Percentiles rank a stretch among this genome's conserved stretches.
These are phyloP conservation scores for Acrocyrtus sp. DNA, from an alignment of 2,888 invertebrate genomes.

Conservation along the genomic window DNA sequence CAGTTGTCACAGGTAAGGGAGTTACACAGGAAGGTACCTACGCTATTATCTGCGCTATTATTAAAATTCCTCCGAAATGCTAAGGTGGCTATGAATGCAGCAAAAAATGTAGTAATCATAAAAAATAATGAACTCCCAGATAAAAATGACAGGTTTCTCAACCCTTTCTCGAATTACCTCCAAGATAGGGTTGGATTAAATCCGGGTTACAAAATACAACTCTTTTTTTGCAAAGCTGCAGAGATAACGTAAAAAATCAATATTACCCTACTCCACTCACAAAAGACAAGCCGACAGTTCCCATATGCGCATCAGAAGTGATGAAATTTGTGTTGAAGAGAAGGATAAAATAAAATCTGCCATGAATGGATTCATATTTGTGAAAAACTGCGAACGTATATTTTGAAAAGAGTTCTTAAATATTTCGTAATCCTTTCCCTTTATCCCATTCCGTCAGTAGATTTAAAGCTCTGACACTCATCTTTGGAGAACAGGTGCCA, in stretches of 20 bases:
- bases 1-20: conserved; percentile 6
- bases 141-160: conserved; percentile 5
- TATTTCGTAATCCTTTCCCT: too few relatives aligned
- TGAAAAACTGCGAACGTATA: too few relatives aligned
- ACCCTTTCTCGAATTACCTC: not conserved
- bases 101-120: not conserved
- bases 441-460: too few relatives aligned
- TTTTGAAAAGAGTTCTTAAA: too few relatives aligned
- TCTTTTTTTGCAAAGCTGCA: not conserved
- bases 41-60: not conserved
- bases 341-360: too few relatives aligned
- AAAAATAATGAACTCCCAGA: conserved; percentile 9
- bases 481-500: too few relatives aligned
- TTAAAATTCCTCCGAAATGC: not conserved
- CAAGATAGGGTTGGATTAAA: conserved; percentile 3
- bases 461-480: too few relatives aligned
- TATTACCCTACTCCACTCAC: not conserved
- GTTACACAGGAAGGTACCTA: not conserved
- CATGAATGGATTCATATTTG: too few relatives aligned
- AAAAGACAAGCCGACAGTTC: not conserved
- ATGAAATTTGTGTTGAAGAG: too few relatives aligned
- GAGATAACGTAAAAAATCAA: not conserved
- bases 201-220: not conserved
- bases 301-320: not conserved
- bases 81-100: not conserved